Evolutionary conservation across 2,888 invertebrate species (phyloP).

Genomic region (Dynastes grantii): DNA sequence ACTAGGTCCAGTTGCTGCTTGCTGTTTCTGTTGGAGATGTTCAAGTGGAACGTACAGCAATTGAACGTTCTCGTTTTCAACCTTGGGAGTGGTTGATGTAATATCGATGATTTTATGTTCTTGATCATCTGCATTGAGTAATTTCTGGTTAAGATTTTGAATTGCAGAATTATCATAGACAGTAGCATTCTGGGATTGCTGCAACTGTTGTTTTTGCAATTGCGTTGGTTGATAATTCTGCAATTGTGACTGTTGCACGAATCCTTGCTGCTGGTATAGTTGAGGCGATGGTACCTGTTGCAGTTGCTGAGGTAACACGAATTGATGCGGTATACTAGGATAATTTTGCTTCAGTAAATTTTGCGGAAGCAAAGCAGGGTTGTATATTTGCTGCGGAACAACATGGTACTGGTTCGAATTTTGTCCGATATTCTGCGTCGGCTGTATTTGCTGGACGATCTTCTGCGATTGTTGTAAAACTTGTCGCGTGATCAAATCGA

Average conservation of each 20-base stretch:
- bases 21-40: constrained; percentile 72
- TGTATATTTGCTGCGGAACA: constrained; percentile 25
- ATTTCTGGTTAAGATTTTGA: constrained; percentile 48
- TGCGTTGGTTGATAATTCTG: constrained; percentile 49
- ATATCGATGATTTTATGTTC: constrained; percentile 49
- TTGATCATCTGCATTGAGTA: constrained; percentile 21
- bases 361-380: constrained; percentile 10
- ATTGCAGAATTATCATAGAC: constrained; percentile 28
- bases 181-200: constrained; percentile 19
- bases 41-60: constrained; percentile 88
- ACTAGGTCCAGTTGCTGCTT: constrained; percentile 47
- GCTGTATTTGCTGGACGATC: constrained; percentile 35
- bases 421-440: background rate
- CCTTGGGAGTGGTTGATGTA: constrained; percentile 60
- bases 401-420: constrained; percentile 7
- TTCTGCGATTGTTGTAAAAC: constrained; percentile 39
- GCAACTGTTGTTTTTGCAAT: constrained; percentile 37
- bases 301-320: constrained; percentile 56
- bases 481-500: constrained; percentile 36
- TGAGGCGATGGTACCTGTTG: constrained; percentile 52
- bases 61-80: constrained; percentile 79
- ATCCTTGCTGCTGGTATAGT: constrained; percentile 57
- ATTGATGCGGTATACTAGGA: constrained; percentile 28
- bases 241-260: constrained; percentile 34
- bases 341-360: constrained; percentile 25